Base-by-base conservation (phyloP, 2,797 vertebrate genomes). In the Pantherophis vulpinus region DNA sequence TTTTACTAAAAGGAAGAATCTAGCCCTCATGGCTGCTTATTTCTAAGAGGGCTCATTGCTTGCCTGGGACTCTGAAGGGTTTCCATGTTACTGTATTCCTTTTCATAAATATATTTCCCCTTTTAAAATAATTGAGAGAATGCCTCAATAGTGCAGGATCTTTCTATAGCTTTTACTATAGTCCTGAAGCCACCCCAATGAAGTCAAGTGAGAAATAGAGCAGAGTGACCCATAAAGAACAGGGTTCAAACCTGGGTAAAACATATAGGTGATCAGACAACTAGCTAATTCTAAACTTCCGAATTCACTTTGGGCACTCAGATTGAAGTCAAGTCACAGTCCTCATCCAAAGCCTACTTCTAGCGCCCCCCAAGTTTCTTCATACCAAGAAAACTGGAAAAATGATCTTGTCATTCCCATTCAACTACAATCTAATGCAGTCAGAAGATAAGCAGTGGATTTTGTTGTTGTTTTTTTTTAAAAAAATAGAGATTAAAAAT, bases 21-120 rank as follows among this genome's bases (percentile, higher is more conserved):
- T 70, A 88, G 86, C n/a, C 66, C 90, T 93, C 86, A 60, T 29
- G 47, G 86, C 55, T 88, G 83, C 54, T 58, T 56, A 91, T 66
- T 56, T 61, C 86, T 55, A 58, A 91, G 90, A 83, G 58, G 66
- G 47, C 20, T 56, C 32, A 25, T 27, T 91, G 66, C 66, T 91
- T 93, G 47, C 32, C 2, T 91, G 79, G 90, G 66, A 61, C 56
- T 23, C 42, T 55, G 88, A 7, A 47, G 29, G 16, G 10, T 56
- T 88, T 25, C 16, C 47, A 18, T 55, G 3, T 63, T n/a, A 23
- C 29, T 90, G 1, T 37, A 37, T 3, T 12, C 70, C 58, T 88
- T 56, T 83, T 55, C 47, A 11, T 16, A 86, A 42, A 29, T 63
- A 32, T 37, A 0, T 47, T 25, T 58, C 83, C 7, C 58, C 56